Percentiles rank a stretch among this genome's conserved stretches.
phyloP scores from a whole-genome alignment of 2,113 vertebrate species.

The Pteruthius melanotis region DNA sequence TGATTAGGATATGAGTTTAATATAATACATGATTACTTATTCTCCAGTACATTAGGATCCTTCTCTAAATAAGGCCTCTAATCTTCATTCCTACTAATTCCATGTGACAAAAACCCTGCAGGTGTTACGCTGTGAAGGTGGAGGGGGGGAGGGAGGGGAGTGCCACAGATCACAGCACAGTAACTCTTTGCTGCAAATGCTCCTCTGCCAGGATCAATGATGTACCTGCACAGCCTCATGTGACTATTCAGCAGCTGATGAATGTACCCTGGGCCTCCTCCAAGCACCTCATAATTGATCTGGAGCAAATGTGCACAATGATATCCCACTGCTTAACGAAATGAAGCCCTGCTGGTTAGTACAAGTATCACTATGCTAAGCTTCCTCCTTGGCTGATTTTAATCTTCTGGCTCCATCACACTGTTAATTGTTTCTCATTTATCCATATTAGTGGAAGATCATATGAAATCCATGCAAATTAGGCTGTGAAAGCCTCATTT shows the following conservation, averaged over 20 bases:
- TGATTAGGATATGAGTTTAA: background rate
- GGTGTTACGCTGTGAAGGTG: background rate
- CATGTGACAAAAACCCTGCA: background rate
- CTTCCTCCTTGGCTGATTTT: background rate
- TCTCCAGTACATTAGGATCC: background rate
- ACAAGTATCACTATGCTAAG: background rate
- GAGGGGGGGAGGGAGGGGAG: rapidly evolving
- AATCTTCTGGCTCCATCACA: background rate
- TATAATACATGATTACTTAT: background rate
- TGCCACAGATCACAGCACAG: background rate
- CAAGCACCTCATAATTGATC: background rate
- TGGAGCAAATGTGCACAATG: background rate
- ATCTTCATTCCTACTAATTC: background rate
- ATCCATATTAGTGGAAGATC: background rate
- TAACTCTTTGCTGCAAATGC: background rate
- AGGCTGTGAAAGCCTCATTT: background rate
- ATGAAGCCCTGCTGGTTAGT: background rate
- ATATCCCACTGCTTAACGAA: background rate
- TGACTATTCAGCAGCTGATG: background rate
- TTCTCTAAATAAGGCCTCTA: background rate
- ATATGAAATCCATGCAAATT: background rate
- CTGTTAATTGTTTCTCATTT: constrained; percentile 17
- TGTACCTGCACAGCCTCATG: background rate
- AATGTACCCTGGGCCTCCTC: background rate
- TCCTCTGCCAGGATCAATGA: background rate